Conservation (phyloP, 2,113 vertebrate species). For the Potamarius usumacintae region DNA sequence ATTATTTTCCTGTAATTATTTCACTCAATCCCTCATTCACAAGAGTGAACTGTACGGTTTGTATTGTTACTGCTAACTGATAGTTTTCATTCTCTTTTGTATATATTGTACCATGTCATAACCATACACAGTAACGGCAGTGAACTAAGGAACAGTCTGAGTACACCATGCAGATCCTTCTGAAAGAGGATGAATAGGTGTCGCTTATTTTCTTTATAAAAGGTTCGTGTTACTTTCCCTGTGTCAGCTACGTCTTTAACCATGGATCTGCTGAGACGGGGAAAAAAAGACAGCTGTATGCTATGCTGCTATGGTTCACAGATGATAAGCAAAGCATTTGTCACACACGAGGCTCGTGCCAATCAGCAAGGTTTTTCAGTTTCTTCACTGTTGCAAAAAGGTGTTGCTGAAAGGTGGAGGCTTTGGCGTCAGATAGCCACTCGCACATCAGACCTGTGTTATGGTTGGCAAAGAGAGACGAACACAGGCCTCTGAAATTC, state of each 20-base stretch:
- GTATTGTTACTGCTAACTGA: background rate
- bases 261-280: background rate
- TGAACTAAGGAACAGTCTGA: background rate
- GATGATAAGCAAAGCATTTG: background rate
- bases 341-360: constrained; percentile 16
- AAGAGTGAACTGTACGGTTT: background rate
- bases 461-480: constrained; percentile 31
- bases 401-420: constrained; percentile 30
- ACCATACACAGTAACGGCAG: background rate
- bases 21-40: no score
- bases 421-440: constrained; percentile 11
- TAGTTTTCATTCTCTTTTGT: background rate
- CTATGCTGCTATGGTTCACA: constrained; percentile 17
- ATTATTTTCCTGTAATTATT: background rate
- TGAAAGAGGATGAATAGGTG: background rate
- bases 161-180: background rate
- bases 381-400: constrained; percentile 34
- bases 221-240: constrained; percentile 16
- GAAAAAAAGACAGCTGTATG: background rate
- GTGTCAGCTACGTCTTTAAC: background rate
- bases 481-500: constrained; percentile 5
- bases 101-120: background rate
- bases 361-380: constrained; percentile 31
- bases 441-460: constrained; percentile 28
- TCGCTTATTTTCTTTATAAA: constrained; percentile 10